Conservation (phyloP, 2,113 vertebrate species). For the Empidonax traillii region DNA sequence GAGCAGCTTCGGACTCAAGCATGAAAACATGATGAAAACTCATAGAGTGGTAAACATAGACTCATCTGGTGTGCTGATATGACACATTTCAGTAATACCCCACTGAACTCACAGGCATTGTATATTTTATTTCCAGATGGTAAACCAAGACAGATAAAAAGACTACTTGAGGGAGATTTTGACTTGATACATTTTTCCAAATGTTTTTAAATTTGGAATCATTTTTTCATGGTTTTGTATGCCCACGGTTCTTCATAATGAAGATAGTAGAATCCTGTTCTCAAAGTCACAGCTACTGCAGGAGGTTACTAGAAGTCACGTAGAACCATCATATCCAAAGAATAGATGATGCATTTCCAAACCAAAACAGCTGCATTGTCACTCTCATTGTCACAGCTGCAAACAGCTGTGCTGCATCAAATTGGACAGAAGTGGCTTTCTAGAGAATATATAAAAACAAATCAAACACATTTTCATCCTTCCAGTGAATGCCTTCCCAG, state of each 20-base stretch:
- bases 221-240: background rate
- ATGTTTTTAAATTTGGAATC: background rate
- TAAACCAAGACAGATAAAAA: background rate
- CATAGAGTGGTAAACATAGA: background rate
- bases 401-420: background rate
- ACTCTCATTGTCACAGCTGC: background rate
- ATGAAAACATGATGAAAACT: background rate
- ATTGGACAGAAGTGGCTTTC: background rate
- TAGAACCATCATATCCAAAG: background rate
- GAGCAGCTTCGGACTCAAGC: background rate
- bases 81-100: background rate
- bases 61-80: background rate
- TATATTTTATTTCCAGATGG: background rate
- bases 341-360: background rate
- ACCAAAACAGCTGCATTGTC: background rate
- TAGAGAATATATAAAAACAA: background rate
- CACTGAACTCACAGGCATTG: background rate
- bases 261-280: background rate
- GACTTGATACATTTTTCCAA: background rate
- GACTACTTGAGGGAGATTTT: accelerated
- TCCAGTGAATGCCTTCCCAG: background rate
- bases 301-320: background rate
- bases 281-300: background rate
- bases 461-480: background rate
- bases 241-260: background rate